phyloP scores from a whole-genome alignment of 2,888 invertebrate species.

The Spilosoma lubricipeda region DNA sequence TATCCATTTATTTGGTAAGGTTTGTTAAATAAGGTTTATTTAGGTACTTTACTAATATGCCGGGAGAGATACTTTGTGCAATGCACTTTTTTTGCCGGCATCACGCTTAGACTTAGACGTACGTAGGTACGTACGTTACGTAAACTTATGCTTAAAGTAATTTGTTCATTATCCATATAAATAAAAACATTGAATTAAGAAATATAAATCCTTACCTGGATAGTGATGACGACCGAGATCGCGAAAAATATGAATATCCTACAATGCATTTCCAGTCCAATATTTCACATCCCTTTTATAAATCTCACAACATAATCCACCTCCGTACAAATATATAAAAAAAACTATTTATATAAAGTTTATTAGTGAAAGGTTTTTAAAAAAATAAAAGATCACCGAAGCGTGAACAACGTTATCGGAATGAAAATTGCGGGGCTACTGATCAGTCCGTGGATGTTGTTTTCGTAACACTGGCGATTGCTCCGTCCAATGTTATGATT shows the following conservation, averaged over 20 bases:
- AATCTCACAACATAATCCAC: constrained; percentile 60
- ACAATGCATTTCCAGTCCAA: constrained; percentile 72
- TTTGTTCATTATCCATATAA: too few relatives aligned
- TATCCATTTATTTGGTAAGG: too few relatives aligned
- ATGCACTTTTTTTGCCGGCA: too few relatives aligned
- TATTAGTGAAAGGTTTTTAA: background rate
- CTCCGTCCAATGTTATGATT: constrained; percentile 68
- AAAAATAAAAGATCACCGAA: constrained; percentile 3
- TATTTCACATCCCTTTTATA: constrained; percentile 67
- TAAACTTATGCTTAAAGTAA: background rate
- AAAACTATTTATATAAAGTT: constrained; percentile 13
- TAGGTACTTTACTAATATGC: too few relatives aligned
- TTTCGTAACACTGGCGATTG: constrained; percentile 58
- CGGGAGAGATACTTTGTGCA: too few relatives aligned
- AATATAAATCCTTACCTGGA: constrained; percentile 67
- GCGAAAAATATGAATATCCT: constrained; percentile 65
- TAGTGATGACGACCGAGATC: constrained; percentile 65
- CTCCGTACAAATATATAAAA: constrained; percentile 22
- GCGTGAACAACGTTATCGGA: constrained; percentile 47
- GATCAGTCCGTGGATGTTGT: constrained; percentile 62
- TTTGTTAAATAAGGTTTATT: too few relatives aligned
- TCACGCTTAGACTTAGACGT: too few relatives aligned
- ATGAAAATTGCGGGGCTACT: constrained; percentile 57
- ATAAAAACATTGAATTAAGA: background rate
- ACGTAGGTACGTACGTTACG: too few relatives aligned